These are phyloP conservation scores for Phymastichus coffea DNA, from an alignment of 1,140 invertebrate genomes.

Conservation along the genomic window DNA sequence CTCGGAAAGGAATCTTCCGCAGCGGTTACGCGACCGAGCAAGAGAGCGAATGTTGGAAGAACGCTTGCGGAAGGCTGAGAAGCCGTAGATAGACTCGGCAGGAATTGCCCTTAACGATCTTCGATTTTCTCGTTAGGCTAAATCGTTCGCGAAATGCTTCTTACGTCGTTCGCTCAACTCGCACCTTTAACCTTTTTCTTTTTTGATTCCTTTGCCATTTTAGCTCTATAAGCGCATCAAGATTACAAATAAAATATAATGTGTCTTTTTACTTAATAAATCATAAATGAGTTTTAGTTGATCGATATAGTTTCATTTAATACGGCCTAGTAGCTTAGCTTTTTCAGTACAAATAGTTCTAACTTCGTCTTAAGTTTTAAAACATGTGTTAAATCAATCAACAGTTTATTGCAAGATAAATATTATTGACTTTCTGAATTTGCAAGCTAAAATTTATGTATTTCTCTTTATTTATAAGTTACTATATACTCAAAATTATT, in stretches of 20 bases:
- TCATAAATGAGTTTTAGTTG: no score
- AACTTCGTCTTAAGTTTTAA: no score
- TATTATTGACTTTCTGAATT: no score
- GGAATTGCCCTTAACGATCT: slow-evolving; percentile 49
- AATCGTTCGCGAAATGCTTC: slow-evolving; percentile 42
- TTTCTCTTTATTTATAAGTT: no score
- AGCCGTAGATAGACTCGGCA: slow-evolving; percentile 35
- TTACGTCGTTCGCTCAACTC: slow-evolving; percentile 34
- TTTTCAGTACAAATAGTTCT: no score
- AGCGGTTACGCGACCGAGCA: neutral
- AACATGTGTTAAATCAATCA: no score
- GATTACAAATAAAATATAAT: neutral
- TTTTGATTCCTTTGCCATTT: neutral
- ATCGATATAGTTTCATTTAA: no score
- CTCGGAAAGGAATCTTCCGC: neutral
- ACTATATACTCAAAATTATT: no score
- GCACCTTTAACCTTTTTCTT: slow-evolving; percentile 30
- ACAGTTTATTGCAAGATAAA: no score
- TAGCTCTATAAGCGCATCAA: neutral
- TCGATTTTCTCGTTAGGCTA: slow-evolving; percentile 50
- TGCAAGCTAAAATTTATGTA: no score
- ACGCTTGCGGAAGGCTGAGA: slow-evolving; percentile 33
- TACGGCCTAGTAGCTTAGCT: no score
- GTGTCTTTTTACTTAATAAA: no score
- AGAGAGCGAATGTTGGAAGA: slow-evolving; percentile 1